These are phyloP conservation scores for Strix uralensis DNA, from an alignment of 2,113 vertebrate species.

Conservation along the genomic window DNA sequence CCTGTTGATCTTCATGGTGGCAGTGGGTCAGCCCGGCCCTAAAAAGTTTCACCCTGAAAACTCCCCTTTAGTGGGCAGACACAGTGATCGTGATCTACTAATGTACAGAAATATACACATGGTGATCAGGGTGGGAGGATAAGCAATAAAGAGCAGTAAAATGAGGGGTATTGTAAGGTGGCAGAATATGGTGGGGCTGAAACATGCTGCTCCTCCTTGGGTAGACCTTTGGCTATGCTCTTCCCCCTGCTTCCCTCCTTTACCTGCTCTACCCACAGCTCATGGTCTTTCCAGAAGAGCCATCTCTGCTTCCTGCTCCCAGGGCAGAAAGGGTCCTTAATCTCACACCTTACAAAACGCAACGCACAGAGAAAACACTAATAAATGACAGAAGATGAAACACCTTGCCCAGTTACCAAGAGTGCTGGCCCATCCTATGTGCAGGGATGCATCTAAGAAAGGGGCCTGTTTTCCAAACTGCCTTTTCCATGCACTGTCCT, in stretches of 20 bases:
- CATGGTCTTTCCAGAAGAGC: neutral
- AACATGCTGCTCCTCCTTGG: neutral
- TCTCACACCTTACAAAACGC: neutral
- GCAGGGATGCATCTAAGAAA: fast-evolving
- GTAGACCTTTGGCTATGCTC: neutral
- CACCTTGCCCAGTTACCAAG: neutral
- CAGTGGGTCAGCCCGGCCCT: neutral
- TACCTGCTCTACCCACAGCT: neutral
- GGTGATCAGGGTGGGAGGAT: neutral
- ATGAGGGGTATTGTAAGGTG: neutral
- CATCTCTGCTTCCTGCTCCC: neutral
- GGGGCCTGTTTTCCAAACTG: neutral
- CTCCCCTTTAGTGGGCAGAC: neutral
- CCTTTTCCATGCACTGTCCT: neutral
- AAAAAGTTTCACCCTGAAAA: neutral
- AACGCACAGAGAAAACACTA: neutral
- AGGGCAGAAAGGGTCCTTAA: neutral
- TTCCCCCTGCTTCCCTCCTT: neutral
- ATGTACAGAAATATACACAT: neutral
- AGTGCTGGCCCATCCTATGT: fast-evolving
- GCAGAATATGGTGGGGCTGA: neutral
- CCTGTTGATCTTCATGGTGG: neutral
- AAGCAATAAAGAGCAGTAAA: neutral
- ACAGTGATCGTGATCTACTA: fast-evolving
- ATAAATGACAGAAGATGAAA: neutral